Evolutionary conservation across 2,113 vertebrate species (phyloP).

Genomic region (Ochotona curzoniae): DNA sequence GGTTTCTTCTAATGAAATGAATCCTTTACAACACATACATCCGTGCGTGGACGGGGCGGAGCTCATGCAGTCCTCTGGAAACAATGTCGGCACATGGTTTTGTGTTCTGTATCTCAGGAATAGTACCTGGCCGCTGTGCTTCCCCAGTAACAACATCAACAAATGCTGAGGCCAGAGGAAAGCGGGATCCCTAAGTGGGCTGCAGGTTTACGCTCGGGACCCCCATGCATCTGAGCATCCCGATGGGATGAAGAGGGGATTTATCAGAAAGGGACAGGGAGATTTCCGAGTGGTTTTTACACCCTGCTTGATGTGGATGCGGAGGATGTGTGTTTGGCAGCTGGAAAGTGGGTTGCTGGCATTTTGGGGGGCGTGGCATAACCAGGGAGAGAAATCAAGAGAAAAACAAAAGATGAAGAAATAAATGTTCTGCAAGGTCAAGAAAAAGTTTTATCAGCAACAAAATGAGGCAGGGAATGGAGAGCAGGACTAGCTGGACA

Average conservation of each 20-base stretch:
- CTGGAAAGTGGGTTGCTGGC: not conserved
- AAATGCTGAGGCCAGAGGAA: not conserved
- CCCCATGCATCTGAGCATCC: not conserved
- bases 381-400: not conserved
- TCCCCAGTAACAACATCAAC: not conserved
- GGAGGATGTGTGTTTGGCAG: not conserved
- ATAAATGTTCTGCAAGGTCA: not conserved
- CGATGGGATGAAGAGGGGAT: no score
- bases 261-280: not conserved
- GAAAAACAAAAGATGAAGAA: not conserved
- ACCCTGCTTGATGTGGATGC: not conserved
- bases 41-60: not conserved
- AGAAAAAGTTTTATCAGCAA: not conserved
- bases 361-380: not conserved
- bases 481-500: not conserved
- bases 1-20: conserved; percentile 21
- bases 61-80: not conserved
- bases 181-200: not conserved
- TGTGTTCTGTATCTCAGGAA: not conserved
- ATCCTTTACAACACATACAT: not conserved
- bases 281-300: not conserved
- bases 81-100: not conserved
- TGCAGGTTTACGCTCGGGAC: not conserved
- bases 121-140: not conserved
- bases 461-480: not conserved